Evolutionary conservation across 2,888 invertebrate species (phyloP).

Genomic region (Stenurella melanura): DNA sequence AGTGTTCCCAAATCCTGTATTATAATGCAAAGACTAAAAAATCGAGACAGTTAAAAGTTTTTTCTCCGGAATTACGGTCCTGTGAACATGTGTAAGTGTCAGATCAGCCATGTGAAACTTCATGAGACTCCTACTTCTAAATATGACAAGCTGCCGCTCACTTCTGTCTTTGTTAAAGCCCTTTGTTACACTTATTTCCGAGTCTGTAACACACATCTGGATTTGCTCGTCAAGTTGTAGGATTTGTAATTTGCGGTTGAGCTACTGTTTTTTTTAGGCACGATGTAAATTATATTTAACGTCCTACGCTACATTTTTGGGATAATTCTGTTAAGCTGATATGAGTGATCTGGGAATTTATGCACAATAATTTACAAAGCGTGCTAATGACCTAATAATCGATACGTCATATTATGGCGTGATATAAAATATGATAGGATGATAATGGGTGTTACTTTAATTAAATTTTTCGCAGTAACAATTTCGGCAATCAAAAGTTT

Average conservation of each 20-base stretch:
- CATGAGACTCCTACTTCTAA: constrained; percentile 41
- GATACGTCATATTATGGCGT: constrained; percentile 10
- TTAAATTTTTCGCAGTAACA: constrained; percentile 1
- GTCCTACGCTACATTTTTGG: constrained; percentile 7
- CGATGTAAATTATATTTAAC: constrained; percentile 19
- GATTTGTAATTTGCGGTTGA: constrained; percentile 40
- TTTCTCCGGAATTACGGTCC: constrained; percentile 22
- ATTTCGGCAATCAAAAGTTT: constrained; percentile 4
- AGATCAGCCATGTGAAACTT: constrained; percentile 44
- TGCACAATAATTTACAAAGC: constrained; percentile 29
- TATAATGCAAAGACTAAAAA: background rate
- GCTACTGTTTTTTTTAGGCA: constrained; percentile 25
- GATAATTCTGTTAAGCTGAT: constrained; percentile 29
- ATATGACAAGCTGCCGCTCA: constrained; percentile 47
- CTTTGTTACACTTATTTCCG: constrained; percentile 42
- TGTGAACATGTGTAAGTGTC: constrained; percentile 41
- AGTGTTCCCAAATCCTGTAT: background rate
- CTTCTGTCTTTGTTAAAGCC: constrained; percentile 43
- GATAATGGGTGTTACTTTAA: constrained; percentile 27
- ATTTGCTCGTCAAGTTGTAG: constrained; percentile 41
- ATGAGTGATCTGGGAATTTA: constrained; percentile 5
- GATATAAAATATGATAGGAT: constrained; percentile 19
- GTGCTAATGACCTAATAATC: constrained; percentile 23
- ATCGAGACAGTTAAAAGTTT: background rate
- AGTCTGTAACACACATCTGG: constrained; percentile 30